Percentiles rank a stretch among this genome's conserved stretches.
These are phyloP conservation scores for Gerris lacustris DNA, from an alignment of 2,888 invertebrate species.

Conservation along the genomic window DNA sequence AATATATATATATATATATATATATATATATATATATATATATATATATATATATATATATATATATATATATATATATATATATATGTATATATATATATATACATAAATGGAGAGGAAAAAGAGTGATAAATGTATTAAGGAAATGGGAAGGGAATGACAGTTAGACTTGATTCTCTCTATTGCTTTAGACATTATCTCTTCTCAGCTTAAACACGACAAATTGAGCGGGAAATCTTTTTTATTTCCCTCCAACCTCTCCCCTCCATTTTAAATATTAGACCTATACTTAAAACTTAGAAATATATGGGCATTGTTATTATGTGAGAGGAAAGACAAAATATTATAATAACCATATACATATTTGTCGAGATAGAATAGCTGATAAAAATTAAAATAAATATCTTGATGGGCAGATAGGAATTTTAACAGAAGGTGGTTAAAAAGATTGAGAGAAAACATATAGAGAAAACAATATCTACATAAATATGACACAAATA, in stretches of 20 bases:
- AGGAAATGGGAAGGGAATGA: background rate
- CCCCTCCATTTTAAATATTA: background rate
- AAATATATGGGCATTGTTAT: no score
- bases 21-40: conserved; percentile 1
- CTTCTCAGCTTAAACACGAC: background rate
- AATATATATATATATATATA: background rate
- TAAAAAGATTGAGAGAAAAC: no score
- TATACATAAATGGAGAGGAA: background rate
- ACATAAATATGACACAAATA: background rate
- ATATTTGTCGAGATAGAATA: no score
- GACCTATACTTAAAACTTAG: no score
- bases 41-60: background rate
- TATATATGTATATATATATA: background rate
- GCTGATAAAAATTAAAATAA: no score
- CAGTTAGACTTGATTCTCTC: background rate
- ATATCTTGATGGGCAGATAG: no score
- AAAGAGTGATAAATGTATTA: background rate
- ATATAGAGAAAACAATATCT: no score
- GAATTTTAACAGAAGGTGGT: no score
- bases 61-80: conserved; percentile 2
- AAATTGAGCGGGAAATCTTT: background rate
- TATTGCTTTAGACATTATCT: background rate
- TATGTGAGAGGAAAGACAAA: no score
- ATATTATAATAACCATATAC: no score
- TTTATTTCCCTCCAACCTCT: background rate